A percentile compares a stretch with the other conserved stretches of the same genome.
Evolutionary conservation across 2,888 invertebrate genomes (phyloP).

Genomic region (Acrobasis repandana): DNA sequence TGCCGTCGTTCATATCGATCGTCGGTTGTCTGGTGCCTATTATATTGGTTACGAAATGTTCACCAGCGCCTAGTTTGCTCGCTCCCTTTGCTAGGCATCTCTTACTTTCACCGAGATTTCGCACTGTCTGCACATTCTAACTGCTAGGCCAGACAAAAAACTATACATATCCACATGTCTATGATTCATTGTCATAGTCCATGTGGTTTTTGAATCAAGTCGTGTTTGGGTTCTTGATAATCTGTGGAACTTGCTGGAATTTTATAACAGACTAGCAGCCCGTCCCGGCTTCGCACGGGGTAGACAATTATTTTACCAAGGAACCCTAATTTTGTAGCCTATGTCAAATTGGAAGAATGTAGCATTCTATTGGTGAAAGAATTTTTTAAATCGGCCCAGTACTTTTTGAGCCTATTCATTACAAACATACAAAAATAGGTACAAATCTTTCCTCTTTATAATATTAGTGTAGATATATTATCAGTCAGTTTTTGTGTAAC

Average conservation of each 20-base stretch:
- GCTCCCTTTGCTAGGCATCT: slow-evolving; percentile 57
- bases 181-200: background rate
- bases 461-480: too few species aligned
- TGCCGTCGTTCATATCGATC: slow-evolving; percentile 56
- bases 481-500: background rate
- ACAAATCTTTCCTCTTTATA: too few species aligned
- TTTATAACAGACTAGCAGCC: background rate
- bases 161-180: slow-evolving; percentile 23
- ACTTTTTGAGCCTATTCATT: too few species aligned
- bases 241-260: background rate
- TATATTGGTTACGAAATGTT: slow-evolving; percentile 68
- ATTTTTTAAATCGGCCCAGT: too few species aligned
- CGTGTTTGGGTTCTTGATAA: background rate
- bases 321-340: too few species aligned
- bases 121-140: slow-evolving; percentile 46
- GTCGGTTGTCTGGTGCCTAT: slow-evolving; percentile 46
- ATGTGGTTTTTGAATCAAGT: background rate
- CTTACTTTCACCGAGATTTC: slow-evolving; percentile 69
- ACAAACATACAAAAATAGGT: too few species aligned
- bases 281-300: too few species aligned
- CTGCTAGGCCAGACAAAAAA: slow-evolving; percentile 59
- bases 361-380: too few species aligned
- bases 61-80: slow-evolving; percentile 49
- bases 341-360: too few species aligned
- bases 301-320: too few species aligned